Conservation (phyloP, 2,888 invertebrate genomes). For the Protonemura montana region DNA sequence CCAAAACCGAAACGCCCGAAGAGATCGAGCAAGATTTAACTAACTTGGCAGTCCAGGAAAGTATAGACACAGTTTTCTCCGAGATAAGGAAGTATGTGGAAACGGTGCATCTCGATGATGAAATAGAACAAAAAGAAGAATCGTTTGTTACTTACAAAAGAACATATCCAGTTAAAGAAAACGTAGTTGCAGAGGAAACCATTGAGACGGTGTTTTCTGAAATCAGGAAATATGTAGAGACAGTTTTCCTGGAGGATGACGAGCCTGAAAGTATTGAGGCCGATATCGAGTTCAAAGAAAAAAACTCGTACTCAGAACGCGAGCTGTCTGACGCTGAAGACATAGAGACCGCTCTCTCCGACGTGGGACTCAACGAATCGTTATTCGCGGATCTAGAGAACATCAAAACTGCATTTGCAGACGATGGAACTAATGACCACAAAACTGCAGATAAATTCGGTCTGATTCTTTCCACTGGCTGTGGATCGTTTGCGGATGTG, state of each 20-base stretch:
- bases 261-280: neutral
- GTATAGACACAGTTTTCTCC: slow-evolving; percentile 18
- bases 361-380: neutral
- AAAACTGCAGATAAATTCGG: slow-evolving; percentile 8
- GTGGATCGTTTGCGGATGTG: neutral
- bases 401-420: slow-evolving; percentile 8
- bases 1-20: neutral
- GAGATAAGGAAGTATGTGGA: neutral
- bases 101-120: neutral
- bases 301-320: neutral
- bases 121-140: neutral
- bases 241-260: neutral
- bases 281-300: neutral
- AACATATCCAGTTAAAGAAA: neutral
- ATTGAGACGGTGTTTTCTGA: neutral
- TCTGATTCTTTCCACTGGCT: neutral
- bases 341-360: neutral
- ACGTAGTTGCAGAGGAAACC: neutral
- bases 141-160: neutral
- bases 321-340: neutral
- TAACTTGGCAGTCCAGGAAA: neutral
- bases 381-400: neutral
- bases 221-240: slow-evolving; percentile 16
- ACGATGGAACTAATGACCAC: neutral
- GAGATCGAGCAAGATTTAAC: neutral